Conservation (phyloP, 1,140 invertebrate genomes). For the Drosophila funebris region DNA sequence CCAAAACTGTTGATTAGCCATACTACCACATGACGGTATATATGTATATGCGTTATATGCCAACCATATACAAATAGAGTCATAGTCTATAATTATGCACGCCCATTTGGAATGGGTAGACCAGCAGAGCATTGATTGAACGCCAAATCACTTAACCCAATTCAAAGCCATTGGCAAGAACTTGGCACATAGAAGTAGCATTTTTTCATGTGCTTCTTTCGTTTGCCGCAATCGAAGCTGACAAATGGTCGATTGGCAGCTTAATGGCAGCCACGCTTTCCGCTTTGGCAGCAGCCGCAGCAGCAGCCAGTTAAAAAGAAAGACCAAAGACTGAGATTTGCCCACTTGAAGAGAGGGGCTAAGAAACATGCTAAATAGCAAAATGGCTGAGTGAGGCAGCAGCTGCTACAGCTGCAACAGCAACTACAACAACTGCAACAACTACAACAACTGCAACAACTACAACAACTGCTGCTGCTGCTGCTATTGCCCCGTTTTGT, state of each 20-base stretch:
- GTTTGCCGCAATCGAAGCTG: constrained; percentile 51
- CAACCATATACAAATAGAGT: constrained; percentile 58
- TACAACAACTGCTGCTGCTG: constrained; percentile 23
- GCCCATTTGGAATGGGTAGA: not conserved
- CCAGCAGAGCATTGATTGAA: constrained; percentile 52
- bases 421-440: too few relatives aligned
- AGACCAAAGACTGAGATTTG: not conserved
- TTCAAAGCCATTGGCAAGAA: constrained; percentile 67
- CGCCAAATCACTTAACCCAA: constrained; percentile 75
- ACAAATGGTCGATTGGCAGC: constrained; percentile 75
- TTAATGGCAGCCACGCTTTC: constrained; percentile 71
- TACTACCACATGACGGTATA: constrained; percentile 51
- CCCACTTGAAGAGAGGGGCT: not conserved
- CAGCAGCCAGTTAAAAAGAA: constrained; percentile 1
- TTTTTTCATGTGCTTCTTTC: constrained; percentile 43
- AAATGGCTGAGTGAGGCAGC: constrained; percentile 42
- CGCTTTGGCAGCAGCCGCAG: constrained; percentile 51
- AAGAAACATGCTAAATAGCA: constrained; percentile 66
- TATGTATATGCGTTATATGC: constrained; percentile 51
- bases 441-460: too few relatives aligned
- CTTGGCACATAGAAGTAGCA: constrained; percentile 48
- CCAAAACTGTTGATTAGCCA: constrained; percentile 60
- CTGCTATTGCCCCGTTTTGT: constrained; percentile 38
- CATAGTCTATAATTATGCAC: constrained; percentile 58
- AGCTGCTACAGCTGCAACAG: constrained; percentile 33